These are phyloP conservation scores for Chrysaora quinquecirrha DNA, from an alignment of 30 jellyfish, hydroid and myxozoan species.

Conservation along the genomic window DNA sequence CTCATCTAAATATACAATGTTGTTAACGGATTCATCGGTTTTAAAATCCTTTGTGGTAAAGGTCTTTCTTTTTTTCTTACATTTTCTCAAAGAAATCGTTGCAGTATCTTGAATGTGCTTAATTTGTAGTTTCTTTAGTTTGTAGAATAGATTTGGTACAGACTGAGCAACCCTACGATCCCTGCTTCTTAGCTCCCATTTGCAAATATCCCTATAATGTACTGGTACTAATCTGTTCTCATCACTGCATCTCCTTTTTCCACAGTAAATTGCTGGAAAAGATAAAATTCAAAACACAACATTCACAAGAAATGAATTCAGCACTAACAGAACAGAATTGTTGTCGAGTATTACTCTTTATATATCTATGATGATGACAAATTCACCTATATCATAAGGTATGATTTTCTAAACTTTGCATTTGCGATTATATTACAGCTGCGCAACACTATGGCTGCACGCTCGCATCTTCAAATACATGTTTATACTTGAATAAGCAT, in stretches of 20 bases:
- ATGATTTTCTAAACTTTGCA: no score
- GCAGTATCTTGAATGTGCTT: conserved; percentile 40
- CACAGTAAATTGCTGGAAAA: conserved; percentile 55
- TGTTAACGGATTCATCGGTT: background rate
- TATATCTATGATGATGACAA: no score
- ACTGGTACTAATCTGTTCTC: background rate
- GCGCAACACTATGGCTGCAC: no score
- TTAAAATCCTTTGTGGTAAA: conserved; percentile 17
- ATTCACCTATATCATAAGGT: no score
- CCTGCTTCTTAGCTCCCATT: conserved; percentile 43
- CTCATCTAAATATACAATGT: conserved; percentile 18
- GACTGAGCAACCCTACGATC: conserved; percentile 44
- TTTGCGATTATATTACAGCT: no score
- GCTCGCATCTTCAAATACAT: no score
- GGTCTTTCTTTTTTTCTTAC: background rate
- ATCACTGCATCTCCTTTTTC: background rate
- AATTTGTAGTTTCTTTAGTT: conserved; percentile 31
- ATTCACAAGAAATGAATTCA: no score
- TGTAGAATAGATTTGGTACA: conserved; percentile 28
- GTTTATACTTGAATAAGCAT: no score
- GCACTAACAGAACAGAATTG: no score
- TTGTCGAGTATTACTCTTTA: no score
- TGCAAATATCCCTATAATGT: conserved; percentile 25
- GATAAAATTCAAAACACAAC: no score
- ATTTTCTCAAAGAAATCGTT: conserved; percentile 29